Evolutionary conservation across 2,888 invertebrate genomes (phyloP).

Genomic region (Thera britannica): DNA sequence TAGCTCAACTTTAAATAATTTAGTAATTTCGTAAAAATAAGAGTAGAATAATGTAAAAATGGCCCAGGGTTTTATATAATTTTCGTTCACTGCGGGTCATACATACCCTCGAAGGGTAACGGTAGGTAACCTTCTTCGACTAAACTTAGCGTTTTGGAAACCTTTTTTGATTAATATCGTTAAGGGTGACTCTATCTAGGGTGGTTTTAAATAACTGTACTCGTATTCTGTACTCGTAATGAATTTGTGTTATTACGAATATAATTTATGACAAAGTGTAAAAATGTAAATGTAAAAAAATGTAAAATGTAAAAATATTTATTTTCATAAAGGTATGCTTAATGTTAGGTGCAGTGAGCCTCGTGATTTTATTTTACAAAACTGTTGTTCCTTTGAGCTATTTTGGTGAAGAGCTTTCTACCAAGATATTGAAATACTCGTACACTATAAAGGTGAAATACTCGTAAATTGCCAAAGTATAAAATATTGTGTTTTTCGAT

Average conservation of each 20-base stretch:
- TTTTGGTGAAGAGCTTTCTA: not conserved
- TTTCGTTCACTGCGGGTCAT: conserved; percentile 34
- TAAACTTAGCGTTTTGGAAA: conserved; percentile 36
- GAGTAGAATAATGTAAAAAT: conserved; percentile 44
- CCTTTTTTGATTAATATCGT: conserved; percentile 43
- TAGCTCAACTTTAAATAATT: conserved; percentile 49
- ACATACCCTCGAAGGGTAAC: conserved; percentile 34
- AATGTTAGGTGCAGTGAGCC: not conserved
- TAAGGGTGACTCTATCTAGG: conserved; percentile 33
- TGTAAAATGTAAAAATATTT: too few species aligned
- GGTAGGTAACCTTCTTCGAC: conserved; percentile 39
- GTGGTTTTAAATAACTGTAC: conserved; percentile 2
- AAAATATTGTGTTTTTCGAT: too few species aligned
- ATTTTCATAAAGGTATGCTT: too few species aligned
- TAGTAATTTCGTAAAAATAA: conserved; percentile 49
- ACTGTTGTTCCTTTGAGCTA: not conserved
- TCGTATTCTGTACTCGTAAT: too few species aligned
- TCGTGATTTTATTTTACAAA: not conserved
- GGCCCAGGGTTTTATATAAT: conserved; percentile 40
- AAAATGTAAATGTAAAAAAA: too few species aligned
- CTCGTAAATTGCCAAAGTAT: too few species aligned
- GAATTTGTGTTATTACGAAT: not conserved
- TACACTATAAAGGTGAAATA: too few species aligned
- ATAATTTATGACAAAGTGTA: too few species aligned
- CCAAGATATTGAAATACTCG: not conserved